Conservation (phyloP, 2,888 invertebrate genomes). For the Drepana falcataria region DNA sequence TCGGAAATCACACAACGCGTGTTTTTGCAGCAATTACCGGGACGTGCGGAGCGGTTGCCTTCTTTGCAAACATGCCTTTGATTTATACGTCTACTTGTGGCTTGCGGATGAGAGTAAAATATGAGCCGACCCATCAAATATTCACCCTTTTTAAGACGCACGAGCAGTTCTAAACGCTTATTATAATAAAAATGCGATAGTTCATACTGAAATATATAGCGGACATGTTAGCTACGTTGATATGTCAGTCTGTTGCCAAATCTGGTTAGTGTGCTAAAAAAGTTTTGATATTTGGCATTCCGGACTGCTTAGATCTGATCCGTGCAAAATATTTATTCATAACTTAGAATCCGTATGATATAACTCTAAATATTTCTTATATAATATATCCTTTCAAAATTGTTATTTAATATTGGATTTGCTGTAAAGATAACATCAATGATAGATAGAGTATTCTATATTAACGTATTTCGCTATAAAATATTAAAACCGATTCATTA, state of each 20-base stretch:
- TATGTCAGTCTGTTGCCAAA: slow-evolving; percentile 33
- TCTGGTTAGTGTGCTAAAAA: slow-evolving; percentile 21
- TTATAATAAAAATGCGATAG: slow-evolving; percentile 75
- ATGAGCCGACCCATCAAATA: slow-evolving; percentile 71
- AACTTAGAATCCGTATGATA: too few species aligned
- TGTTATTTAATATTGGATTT: too few species aligned
- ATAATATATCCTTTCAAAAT: too few species aligned
- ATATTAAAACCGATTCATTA: background rate
- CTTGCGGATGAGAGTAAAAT: slow-evolving; percentile 63
- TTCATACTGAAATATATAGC: slow-evolving; percentile 58
- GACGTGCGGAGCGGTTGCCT: slow-evolving; percentile 66
- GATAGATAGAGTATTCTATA: too few species aligned
- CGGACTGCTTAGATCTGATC: slow-evolving; percentile 15
- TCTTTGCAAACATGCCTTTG: slow-evolving; percentile 66
- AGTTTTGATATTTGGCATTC: slow-evolving; percentile 9
- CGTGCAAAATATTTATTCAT: background rate
- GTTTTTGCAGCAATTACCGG: slow-evolving; percentile 74
- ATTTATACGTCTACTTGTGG: slow-evolving; percentile 69
- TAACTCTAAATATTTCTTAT: too few species aligned
- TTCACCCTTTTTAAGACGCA: slow-evolving; percentile 63
- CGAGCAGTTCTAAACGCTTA: slow-evolving; percentile 63
- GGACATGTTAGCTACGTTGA: slow-evolving; percentile 35
- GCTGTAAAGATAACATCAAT: too few species aligned
- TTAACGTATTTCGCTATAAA: background rate
- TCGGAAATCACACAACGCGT: slow-evolving; percentile 65